phyloP scores from a whole-genome alignment of 2,888 invertebrate genomes.

The Oxyteleia sp. region DNA sequence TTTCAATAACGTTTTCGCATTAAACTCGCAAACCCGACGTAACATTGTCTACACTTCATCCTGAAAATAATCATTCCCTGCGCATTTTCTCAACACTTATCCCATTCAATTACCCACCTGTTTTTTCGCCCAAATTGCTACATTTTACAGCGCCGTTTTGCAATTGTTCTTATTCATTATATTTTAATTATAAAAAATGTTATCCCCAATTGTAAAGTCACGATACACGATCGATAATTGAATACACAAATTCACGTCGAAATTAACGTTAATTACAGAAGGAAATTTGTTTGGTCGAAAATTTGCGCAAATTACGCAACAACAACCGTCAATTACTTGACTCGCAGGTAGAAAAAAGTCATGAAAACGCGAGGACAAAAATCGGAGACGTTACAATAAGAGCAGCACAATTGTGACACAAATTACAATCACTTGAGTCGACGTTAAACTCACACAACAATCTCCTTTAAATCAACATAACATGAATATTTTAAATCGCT shows the following conservation, averaged over 20 bases:
- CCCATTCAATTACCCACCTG: no score
- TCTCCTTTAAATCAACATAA: slow-evolving; percentile 63
- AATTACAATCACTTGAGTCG: slow-evolving; percentile 34
- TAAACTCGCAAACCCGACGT: no score
- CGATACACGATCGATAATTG: slow-evolving; percentile 33
- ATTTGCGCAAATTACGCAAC: slow-evolving; percentile 44
- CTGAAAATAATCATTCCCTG: no score
- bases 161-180: no score
- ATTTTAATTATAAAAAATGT: slow-evolving; percentile 50
- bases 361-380: slow-evolving; percentile 51
- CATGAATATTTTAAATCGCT: slow-evolving; percentile 64
- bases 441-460: slow-evolving; percentile 4
- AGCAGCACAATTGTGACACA: slow-evolving; percentile 30
- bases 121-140: not conserved
- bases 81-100: no score
- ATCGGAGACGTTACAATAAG: slow-evolving; percentile 49
- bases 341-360: slow-evolving; percentile 20
- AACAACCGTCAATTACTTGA: slow-evolving; percentile 51
- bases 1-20: no score
- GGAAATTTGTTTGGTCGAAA: slow-evolving; percentile 36
- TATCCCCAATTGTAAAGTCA: not conserved
- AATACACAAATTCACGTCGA: slow-evolving; percentile 34
- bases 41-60: no score
- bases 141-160: not conserved
- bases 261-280: slow-evolving; percentile 39